Conservation (phyloP, 2,113 vertebrate species). For the Neolamprologus variostigma region DNA sequence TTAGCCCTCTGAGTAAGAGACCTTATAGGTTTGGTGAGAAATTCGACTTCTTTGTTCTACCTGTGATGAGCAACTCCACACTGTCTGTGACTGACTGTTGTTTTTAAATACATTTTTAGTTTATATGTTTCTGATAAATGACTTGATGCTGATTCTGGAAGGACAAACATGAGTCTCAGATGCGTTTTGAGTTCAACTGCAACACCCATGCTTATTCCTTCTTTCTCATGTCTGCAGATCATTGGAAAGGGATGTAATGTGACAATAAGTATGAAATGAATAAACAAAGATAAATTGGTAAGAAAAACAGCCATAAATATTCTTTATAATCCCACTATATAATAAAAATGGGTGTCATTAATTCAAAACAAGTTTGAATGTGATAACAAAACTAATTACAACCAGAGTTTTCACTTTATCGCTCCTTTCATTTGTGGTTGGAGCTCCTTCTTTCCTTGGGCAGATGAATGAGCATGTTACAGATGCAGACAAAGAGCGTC, state of each 20-base stretch:
- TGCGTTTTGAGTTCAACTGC: fast-evolving
- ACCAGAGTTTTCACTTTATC: neutral
- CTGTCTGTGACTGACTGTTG: neutral
- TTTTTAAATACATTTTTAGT: neutral
- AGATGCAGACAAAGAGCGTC: neutral
- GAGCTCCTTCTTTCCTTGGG: neutral
- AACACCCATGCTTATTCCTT: neutral
- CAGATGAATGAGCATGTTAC: neutral
- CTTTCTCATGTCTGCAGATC: neutral
- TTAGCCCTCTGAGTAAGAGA: neutral
- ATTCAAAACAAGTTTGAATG: neutral
- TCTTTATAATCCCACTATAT: neutral
- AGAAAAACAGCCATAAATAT: neutral
- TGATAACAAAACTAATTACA: neutral
- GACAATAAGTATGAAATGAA: neutral
- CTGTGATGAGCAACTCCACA: neutral
- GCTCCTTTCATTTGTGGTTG: neutral
- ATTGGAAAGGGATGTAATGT: neutral
- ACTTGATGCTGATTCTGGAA: neutral
- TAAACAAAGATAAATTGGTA: neutral
- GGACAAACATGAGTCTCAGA: neutral
- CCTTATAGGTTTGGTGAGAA: neutral
- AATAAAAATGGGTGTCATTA: neutral
- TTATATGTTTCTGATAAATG: neutral
- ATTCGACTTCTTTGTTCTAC: neutral